Evolutionary conservation across 2,113 vertebrate genomes (phyloP).

Genomic region (Notarius quadriscutis): DNA sequence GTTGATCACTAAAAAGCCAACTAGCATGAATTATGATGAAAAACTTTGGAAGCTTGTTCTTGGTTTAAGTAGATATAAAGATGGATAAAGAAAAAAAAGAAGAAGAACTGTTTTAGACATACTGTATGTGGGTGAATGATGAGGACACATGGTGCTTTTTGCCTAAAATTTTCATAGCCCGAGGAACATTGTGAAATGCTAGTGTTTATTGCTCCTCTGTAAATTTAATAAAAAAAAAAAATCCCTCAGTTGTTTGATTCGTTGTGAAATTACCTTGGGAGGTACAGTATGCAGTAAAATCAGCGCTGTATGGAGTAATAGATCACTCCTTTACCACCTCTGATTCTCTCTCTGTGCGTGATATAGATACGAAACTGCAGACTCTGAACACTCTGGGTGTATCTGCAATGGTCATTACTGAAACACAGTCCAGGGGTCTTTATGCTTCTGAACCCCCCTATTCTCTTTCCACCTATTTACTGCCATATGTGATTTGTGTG

Average conservation of each 20-base stretch:
- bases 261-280: neutral
- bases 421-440: neutral
- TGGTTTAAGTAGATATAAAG: neutral
- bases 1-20: neutral
- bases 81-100: neutral
- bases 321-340: neutral
- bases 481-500: neutral
- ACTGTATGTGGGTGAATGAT: neutral
- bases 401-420: slow-evolving; percentile 29
- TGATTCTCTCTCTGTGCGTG: slow-evolving; percentile 6
- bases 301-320: neutral
- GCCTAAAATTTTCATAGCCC: neutral
- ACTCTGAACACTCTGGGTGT: neutral
- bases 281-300: neutral
- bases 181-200: neutral
- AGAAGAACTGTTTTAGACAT: neutral
- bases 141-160: neutral
- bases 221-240: neutral
- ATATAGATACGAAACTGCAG: neutral
- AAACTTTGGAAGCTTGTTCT: neutral
- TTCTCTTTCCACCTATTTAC: neutral
- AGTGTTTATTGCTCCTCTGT: neutral
- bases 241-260: neutral
- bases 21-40: neutral
- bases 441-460: neutral